phyloP scores from a whole-genome alignment of 2,888 invertebrate species.

The Chrysolina americana region DNA sequence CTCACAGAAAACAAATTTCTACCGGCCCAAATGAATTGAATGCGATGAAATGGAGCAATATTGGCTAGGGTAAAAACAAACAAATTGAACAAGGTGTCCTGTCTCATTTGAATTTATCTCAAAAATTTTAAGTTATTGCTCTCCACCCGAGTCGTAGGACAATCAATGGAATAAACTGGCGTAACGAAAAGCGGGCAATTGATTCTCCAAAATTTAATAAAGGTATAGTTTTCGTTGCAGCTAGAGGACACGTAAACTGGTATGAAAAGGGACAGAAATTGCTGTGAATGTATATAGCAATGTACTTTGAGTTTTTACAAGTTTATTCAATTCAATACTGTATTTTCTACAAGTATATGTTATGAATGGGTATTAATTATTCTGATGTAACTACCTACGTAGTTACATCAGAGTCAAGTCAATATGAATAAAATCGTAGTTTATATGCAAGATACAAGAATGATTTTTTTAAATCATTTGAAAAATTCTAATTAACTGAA shows the following conservation, averaged over 20 bases:
- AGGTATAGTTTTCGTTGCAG: background rate
- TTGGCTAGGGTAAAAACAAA: slow-evolving; percentile 35
- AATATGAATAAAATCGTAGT: too few relatives aligned
- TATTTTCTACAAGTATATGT: too few relatives aligned
- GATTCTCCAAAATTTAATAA: background rate
- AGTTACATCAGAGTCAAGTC: too few relatives aligned
- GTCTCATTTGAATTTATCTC: slow-evolving; percentile 19
- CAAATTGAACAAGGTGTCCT: slow-evolving; percentile 30
- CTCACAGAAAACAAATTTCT: slow-evolving; percentile 44
- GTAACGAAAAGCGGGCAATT: background rate
- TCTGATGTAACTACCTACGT: too few relatives aligned
- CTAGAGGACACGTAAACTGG: background rate
- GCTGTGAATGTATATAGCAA: too few relatives aligned
- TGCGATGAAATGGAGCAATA: slow-evolving; percentile 34
- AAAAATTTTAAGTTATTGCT: slow-evolving; percentile 14
- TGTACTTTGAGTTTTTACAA: too few relatives aligned
- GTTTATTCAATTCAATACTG: too few relatives aligned
- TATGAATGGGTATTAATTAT: too few relatives aligned
- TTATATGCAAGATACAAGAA: too few relatives aligned
- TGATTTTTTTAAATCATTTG: too few relatives aligned
- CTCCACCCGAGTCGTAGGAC: background rate
- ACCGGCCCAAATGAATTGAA: slow-evolving; percentile 45
- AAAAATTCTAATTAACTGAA: too few relatives aligned
- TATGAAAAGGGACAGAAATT: background rate
- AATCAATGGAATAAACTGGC: background rate